Base-by-base conservation (phyloP, 1,140 invertebrate species). In the Atopsyche davidsoni region DNA sequence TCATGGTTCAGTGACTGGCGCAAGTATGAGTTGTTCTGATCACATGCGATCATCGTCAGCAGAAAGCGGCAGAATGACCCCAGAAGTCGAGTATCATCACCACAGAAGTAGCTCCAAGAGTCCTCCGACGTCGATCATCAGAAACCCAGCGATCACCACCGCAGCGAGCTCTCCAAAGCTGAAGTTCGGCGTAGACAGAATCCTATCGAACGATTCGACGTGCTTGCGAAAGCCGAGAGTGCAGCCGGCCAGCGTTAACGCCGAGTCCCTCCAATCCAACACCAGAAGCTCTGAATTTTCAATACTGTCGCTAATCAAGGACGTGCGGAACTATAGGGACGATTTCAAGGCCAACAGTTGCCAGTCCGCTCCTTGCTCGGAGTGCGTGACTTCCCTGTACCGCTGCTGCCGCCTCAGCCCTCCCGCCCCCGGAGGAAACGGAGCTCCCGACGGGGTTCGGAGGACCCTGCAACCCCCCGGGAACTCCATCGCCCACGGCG, bases 301-400 rank as follows among this genome's bases (percentile, higher is more conserved):
- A 9, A 58, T 58, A n/a, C 28, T 58, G 6, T 58, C 56, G 1
- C 17, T 58, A 22, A 58, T 58, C 3, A 58, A 58, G 35, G 56
- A 53, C 11, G 41, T 39, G 3, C 51, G 36, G 16, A 38, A 51
- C 2, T 39, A 32, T 16, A 47, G 31, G 4, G 14, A 56, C 4
- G 53, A 56, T 9, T 38, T 39, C 48, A 2, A 31, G 28, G n/a
- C 47, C 58, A 25, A 57, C 58, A 14, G 54, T 6, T 65, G 19
- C 58, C 53, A 53, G n/a, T 38, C 62, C 7, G 57, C 69, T 42
- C 68, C 68, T 9, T 70, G 68, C 61, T 67, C 66, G 11, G 68
- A 69, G 52, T 70, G 67, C 58, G 68, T 70, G 6, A 67, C 67
- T 16, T 70, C 68, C 2, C 46, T 70, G 40, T 69, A 67, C 50